These are phyloP conservation scores for Diadema setosum DNA, from an alignment of 35 echinoderm and acorn worm genomes.

Conservation along the genomic window DNA sequence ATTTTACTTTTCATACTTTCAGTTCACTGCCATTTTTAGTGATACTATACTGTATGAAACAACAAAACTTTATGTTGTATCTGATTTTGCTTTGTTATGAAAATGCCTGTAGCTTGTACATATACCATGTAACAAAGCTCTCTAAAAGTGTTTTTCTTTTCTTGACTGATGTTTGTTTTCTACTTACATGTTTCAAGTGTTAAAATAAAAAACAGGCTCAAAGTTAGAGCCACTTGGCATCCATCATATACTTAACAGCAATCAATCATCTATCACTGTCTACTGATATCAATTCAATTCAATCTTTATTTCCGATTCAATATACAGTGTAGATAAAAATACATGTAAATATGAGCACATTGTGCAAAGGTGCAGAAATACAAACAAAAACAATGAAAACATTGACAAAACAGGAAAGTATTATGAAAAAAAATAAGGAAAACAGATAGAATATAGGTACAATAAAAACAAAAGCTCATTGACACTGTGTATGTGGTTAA, in stretches of 20 bases:
- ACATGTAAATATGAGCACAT: too few species aligned
- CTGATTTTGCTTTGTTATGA: background rate
- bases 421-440: too few species aligned
- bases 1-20: background rate
- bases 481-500: too few species aligned
- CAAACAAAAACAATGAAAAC: too few species aligned
- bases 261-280: background rate
- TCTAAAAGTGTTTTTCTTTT: background rate
- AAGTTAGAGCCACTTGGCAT: conserved; percentile 11
- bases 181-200: conserved; percentile 7
- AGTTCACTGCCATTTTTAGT: background rate
- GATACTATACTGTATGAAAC: background rate
- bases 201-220: background rate
- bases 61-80: background rate
- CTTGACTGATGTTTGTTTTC: background rate
- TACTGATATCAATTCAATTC: background rate
- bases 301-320: too few species aligned
- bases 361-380: too few species aligned
- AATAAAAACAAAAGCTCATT: too few species aligned
- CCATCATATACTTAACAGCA: conserved; percentile 11
- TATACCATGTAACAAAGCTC: background rate
- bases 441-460: too few species aligned
- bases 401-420: too few species aligned
- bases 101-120: too few species aligned
- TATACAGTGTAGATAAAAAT: too few species aligned